A percentile compares a stretch with the other conserved stretches of the same genome.
Conservation (phyloP, 2,113 vertebrate species). For the Pteronura brasiliensis region DNA sequence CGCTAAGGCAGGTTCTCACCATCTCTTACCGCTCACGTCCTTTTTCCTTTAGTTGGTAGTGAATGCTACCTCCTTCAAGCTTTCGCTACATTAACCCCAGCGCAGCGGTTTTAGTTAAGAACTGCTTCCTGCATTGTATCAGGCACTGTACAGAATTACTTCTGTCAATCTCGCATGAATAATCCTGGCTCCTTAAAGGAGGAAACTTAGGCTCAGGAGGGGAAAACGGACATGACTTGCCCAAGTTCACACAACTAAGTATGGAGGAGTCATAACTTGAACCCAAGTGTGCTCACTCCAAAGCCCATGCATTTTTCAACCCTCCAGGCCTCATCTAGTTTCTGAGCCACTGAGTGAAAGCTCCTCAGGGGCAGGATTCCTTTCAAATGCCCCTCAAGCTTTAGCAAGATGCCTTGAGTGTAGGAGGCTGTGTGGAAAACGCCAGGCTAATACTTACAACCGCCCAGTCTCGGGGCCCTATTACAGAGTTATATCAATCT, state of each 20-base stretch:
- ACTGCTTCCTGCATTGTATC: not conserved
- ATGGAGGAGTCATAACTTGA: conserved; percentile 16
- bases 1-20: not conserved
- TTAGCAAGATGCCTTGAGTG: not conserved
- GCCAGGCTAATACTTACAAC: not conserved
- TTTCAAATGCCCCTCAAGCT: not conserved
- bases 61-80: not conserved
- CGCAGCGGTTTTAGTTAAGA: conserved; percentile 6
- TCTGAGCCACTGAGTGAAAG: not conserved
- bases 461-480: not conserved
- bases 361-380: not conserved
- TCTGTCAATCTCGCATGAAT: not conserved
- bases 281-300: not conserved
- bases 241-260: conserved; percentile 17
- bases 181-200: not conserved
- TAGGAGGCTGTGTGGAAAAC: not conserved
- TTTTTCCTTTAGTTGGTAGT: not conserved
- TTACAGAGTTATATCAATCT: not conserved
- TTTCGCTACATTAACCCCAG: not conserved
- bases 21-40: not conserved
- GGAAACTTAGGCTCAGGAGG: conserved; percentile 25
- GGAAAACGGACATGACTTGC: not conserved
- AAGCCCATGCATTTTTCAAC: not conserved
- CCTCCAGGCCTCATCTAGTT: not conserved
- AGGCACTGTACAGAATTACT: conserved; percentile 3